A percentile compares a stretch with the other conserved stretches of the same genome.
phyloP scores from a whole-genome alignment of 2,797 vertebrate genomes.

The Toxotes lorentzi region DNA sequence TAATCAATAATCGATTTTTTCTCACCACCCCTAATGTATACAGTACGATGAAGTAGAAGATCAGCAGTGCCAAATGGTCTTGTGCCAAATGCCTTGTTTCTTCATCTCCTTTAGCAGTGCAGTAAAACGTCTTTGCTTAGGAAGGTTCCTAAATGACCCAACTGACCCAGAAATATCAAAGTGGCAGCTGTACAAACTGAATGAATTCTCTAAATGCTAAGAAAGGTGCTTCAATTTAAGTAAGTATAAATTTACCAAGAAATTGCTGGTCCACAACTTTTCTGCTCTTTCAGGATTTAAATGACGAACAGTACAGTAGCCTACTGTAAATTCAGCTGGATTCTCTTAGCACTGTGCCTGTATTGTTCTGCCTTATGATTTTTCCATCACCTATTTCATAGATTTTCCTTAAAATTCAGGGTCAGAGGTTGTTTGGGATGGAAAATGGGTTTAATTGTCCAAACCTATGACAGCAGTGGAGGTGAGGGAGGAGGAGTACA shows the following conservation, averaged over 20 bases:
- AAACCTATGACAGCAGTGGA: background rate
- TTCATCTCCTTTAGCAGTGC: background rate
- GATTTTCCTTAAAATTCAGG: background rate
- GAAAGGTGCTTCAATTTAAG: background rate
- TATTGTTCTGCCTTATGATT: background rate
- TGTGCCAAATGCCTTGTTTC: conserved; percentile 18
- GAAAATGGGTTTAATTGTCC: background rate
- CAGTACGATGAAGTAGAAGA: background rate
- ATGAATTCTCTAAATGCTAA: background rate
- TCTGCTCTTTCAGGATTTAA: background rate
- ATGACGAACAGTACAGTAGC: background rate
- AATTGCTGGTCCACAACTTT: background rate
- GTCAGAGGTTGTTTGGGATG: background rate
- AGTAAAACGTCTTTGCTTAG: background rate
- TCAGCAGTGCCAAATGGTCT: background rate
- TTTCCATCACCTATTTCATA: background rate
- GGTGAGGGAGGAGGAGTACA: background rate
- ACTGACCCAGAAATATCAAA: background rate
- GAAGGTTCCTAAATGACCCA: background rate
- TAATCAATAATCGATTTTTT: too few relatives aligned
- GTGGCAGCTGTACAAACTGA: conserved; percentile 15
- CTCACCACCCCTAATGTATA: too few relatives aligned
- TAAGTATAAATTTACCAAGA: background rate
- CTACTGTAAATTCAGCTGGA: background rate
- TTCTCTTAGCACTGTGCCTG: conserved; percentile 7